Base-by-base conservation (phyloP, 2,888 invertebrate genomes). In the Agrotis ipsilon region DNA sequence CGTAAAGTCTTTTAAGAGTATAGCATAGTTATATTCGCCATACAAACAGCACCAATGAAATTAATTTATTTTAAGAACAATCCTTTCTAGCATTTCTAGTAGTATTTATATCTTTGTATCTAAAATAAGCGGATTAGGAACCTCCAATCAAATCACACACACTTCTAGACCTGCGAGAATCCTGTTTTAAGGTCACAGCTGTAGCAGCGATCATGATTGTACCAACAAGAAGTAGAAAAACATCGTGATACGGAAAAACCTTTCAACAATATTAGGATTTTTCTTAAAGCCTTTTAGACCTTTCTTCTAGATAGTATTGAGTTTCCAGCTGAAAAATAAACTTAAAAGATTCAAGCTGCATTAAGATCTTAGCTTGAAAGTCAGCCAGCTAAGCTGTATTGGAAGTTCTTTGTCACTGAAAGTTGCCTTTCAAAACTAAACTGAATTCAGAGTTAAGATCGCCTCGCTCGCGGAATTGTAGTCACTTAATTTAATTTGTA, bases 131-230 rank as follows among this genome's bases (percentile, higher is more conserved):
- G 19, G 59, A 27, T 70, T 52, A 54, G 14, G 18, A 27, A 21
- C 27, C 70, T 27, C 27, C 6, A 45, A 70, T 70, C 18, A 55
- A 59, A 73, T 78, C 59, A 71, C 60, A 69, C 43, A 62, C 46
- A 58, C 13, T 27, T 61, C n/a, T 16, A 46, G 11, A 57, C 51
- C 46, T 72, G 21, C 3, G n/a, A 0, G 5, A 70, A 78, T 45
- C 43, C 71, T 43, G 27, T 49, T 43, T 48, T 18, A 11, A 18
- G 32, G 48, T 59, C 46, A 59, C 55, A 57, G 32, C 49, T 57
- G 24, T 46, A 1, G 9, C 14, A 24, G 14, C 21, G 14, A 62
- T 48, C 21, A 32, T 43, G 32, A 32, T 32, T 32, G 19, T 39
- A 49, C 13, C 39, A 24, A 27, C 21, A 72, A 61, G 57, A 54